Conservation (phyloP, 2,797 vertebrate genomes). For the Apogon hyalosoma region DNA sequence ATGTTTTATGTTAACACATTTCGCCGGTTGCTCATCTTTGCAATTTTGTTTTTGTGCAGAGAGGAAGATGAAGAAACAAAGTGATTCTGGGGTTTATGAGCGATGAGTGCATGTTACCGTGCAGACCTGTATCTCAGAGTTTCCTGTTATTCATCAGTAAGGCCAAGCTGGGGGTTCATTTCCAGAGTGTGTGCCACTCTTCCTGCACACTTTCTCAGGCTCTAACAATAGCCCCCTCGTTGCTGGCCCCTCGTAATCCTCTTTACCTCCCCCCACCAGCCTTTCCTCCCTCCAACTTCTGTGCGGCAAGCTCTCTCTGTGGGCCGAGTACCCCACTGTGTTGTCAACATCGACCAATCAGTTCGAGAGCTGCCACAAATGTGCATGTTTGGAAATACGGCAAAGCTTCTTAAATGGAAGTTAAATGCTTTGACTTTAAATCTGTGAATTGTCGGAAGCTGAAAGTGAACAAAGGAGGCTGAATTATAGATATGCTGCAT, state of each 20-base stretch:
- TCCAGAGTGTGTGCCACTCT: conserved; percentile 63
- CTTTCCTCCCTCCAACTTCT: conserved; percentile 43
- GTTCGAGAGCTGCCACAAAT: conserved; percentile 34
- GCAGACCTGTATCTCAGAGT: conserved; percentile 37
- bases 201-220: conserved; percentile 82
- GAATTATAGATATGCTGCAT: conserved; percentile 13
- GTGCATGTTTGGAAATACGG: conserved; percentile 50
- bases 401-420: conserved; percentile 41
- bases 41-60: not conserved
- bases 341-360: conserved; percentile 64
- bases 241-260: conserved; percentile 77
- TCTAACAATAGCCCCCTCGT: conserved; percentile 77
- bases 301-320: conserved; percentile 48
- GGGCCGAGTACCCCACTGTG: conserved; percentile 62
- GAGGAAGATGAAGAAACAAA: conserved; percentile 3
- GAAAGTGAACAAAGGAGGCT: conserved; percentile 11
- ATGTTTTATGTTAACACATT: conserved; percentile 13
- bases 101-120: conserved; percentile 1
- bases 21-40: not conserved
- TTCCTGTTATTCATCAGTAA: conserved; percentile 66
- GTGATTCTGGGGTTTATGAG: not conserved
- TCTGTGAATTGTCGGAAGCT: conserved; percentile 15
- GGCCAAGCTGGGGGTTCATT: conserved; percentile 41
- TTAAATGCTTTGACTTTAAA: conserved; percentile 42
- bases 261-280: conserved; percentile 40